Conservation (phyloP, 2,113 vertebrate species). For the Solea senegalensis region DNA sequence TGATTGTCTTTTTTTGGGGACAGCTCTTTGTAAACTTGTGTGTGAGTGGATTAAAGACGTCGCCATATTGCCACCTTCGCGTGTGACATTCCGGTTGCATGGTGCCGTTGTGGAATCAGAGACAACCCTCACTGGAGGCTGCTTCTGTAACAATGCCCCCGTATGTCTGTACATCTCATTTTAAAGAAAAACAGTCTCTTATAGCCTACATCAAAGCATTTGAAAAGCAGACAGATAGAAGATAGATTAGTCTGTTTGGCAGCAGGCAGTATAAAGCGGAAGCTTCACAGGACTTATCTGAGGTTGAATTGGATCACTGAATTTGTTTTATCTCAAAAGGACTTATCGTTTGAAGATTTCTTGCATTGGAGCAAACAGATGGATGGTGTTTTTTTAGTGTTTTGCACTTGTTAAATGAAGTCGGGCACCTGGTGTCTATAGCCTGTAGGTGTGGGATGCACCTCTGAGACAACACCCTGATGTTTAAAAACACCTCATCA, state of each 20-base stretch:
- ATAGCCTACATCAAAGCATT: not conserved
- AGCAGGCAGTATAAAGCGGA: not conserved
- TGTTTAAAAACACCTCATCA: conserved; percentile 26
- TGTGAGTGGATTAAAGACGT: too few relatives aligned
- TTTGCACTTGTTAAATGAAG: not conserved
- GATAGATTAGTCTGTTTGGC: conserved; percentile 1
- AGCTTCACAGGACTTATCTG: conserved; percentile 11
- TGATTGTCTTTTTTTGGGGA: not conserved
- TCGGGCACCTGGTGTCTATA: not conserved
- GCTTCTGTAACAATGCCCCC: too few relatives aligned
- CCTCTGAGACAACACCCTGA: conserved; percentile 32
- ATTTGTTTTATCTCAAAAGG: not conserved
- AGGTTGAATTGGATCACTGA: not conserved
- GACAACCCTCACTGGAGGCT: too few relatives aligned
- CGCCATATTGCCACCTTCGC: too few relatives aligned
- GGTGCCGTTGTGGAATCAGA: too few relatives aligned
- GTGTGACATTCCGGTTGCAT: too few relatives aligned
- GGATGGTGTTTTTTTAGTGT: not conserved
- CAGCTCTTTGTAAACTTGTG: not conserved
- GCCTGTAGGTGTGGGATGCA: not conserved
- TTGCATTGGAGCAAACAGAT: not conserved
- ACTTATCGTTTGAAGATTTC: not conserved
- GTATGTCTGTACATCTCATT: too few relatives aligned
- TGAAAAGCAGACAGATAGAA: not conserved
- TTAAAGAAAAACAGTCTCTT: not conserved